These are phyloP conservation scores for Nyctereutes procyonoides DNA, from an alignment of 2,113 vertebrate species.

Conservation along the genomic window DNA sequence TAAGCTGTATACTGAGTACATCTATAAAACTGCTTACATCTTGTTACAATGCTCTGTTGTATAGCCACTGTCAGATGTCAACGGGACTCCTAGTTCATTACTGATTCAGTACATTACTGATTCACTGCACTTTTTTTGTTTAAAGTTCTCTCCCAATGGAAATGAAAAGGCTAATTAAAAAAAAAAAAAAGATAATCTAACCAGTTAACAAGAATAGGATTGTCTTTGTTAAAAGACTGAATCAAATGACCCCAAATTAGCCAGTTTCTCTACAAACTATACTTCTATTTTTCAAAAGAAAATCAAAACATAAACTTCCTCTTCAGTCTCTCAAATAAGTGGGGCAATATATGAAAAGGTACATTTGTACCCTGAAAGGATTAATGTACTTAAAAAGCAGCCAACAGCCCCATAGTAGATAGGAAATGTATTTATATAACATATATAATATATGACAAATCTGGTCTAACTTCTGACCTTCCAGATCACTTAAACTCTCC, in stretches of 20 bases:
- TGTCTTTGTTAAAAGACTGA: background rate
- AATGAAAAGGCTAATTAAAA: background rate
- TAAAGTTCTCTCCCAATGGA: background rate
- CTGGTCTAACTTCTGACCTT: background rate
- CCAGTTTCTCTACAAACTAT: background rate
- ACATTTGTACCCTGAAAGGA: background rate
- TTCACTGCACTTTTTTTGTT: background rate
- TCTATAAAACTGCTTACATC: background rate
- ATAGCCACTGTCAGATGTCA: background rate
- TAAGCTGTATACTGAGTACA: background rate
- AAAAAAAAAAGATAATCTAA: background rate
- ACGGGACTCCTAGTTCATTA: background rate
- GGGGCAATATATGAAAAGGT: background rate
- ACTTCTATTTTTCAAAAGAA: slow-evolving; percentile 45
- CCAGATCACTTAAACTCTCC: background rate
- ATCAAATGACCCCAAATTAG: background rate
- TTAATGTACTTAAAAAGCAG: background rate
- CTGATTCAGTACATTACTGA: background rate
- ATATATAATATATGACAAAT: background rate
- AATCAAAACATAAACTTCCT: background rate
- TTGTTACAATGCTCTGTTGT: background rate
- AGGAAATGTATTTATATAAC: background rate
- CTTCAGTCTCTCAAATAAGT: background rate
- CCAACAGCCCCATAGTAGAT: background rate
- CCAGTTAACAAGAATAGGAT: background rate